A percentile compares a stretch with the other conserved stretches of the same genome.
Conservation (phyloP, 2,113 vertebrate genomes). For the Oreocharis arfaki region DNA sequence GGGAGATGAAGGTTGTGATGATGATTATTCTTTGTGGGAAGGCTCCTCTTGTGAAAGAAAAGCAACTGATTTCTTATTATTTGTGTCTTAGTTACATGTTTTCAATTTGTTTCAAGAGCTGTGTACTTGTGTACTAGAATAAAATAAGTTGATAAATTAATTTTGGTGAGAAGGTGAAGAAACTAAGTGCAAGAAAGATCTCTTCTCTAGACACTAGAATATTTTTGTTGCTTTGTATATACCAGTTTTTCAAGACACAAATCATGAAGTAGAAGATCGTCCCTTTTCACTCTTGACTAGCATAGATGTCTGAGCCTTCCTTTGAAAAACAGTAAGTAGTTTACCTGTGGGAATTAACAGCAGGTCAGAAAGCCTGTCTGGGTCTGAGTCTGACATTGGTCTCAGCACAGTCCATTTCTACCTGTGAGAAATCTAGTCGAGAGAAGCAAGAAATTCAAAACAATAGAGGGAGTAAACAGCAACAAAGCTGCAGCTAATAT, state of each 20-base stretch:
- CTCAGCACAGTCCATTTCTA: too few species aligned
- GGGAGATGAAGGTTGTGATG: not conserved
- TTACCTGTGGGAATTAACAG: too few species aligned
- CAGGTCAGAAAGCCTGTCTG: too few species aligned
- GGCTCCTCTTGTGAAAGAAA: not conserved
- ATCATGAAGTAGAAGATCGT: not conserved
- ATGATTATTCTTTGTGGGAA: not conserved
- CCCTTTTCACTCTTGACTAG: not conserved
- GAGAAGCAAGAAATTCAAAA: too few species aligned
- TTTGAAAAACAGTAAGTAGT: not conserved
- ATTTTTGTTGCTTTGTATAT: not conserved
- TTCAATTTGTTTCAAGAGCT: not conserved
- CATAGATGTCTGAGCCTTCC: not conserved
- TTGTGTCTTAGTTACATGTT: not conserved
- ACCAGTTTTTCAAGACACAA: not conserved
- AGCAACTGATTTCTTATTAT: not conserved
- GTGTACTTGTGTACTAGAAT: not conserved
- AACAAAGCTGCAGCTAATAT: too few species aligned
- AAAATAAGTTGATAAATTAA: not conserved
- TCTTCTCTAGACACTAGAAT: not conserved
- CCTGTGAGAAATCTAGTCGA: too few species aligned
- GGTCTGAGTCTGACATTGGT: too few species aligned
- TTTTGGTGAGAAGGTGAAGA: not conserved
- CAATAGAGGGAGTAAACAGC: too few species aligned
- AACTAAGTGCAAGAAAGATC: not conserved